A percentile compares a stretch with the other conserved stretches of the same genome.
phyloP scores from a whole-genome alignment of 1,140 invertebrate genomes.

The Brachionus plicatilis region DNA sequence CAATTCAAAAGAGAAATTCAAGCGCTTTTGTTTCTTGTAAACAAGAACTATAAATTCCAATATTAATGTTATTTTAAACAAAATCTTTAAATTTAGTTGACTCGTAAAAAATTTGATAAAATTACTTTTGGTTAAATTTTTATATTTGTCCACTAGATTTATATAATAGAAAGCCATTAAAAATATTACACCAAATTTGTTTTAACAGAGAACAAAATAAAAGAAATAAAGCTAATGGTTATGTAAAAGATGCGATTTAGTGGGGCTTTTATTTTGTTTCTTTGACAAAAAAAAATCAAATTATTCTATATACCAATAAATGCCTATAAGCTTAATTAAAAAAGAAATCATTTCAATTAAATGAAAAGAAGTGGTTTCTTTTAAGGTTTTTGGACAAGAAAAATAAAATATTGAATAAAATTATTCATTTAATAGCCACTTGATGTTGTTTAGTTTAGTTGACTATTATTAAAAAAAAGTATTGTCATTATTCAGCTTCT shows the following conservation, averaged over 20 bases:
- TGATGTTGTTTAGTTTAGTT: background rate
- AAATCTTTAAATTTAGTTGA: background rate
- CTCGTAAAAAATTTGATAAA: conserved; percentile 12
- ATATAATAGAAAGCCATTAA: conserved; percentile 4
- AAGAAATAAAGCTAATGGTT: background rate
- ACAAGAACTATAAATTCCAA: background rate
- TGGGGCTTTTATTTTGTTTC: background rate
- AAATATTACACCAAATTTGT: background rate
- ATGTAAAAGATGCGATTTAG: background rate
- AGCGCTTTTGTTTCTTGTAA: background rate
- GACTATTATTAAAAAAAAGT: background rate
- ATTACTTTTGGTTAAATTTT: background rate
- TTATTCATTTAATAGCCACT: conserved; percentile 1
- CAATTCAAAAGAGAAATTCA: background rate
- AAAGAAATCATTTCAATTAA: background rate
- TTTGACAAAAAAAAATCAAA: background rate
- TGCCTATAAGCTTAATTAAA: background rate
- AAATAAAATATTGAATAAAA: conserved; percentile 1
- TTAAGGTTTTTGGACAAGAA: conserved; percentile 17
- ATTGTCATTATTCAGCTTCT: background rate
- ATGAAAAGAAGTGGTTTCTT: background rate
- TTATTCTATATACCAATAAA: background rate
- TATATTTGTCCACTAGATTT: background rate
- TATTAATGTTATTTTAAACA: background rate
- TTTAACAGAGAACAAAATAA: background rate